These are phyloP conservation scores for Enchytraeus crypticus DNA, from an alignment of 2,888 invertebrate genomes.

Conservation along the genomic window DNA sequence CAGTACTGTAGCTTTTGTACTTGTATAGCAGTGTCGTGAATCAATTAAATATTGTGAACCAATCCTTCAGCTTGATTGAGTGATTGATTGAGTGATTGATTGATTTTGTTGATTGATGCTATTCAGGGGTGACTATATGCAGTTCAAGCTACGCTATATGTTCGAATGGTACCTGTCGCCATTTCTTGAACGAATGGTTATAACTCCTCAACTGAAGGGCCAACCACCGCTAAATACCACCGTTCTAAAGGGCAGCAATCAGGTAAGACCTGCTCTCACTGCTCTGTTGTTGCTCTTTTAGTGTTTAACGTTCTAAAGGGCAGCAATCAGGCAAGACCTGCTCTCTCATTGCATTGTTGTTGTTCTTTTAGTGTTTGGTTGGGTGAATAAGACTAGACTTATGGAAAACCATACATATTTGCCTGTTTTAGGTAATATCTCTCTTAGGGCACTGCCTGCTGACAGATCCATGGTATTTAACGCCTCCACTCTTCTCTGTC, in stretches of 20 bases:
- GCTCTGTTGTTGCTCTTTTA: background rate
- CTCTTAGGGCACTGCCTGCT: too few relatives aligned
- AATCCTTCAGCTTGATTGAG: too few relatives aligned
- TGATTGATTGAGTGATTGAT: too few relatives aligned
- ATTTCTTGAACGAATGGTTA: slow-evolving; percentile 7
- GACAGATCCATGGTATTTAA: too few relatives aligned
- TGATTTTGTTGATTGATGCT: background rate
- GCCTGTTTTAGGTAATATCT: too few relatives aligned
- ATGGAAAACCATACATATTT: too few relatives aligned
- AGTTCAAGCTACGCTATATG: slow-evolving; percentile 11
- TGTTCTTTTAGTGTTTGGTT: background rate
- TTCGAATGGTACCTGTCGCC: slow-evolving; percentile 14
- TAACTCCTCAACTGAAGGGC: slow-evolving; percentile 9
- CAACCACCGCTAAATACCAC: slow-evolving; percentile 16
- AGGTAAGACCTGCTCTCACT: slow-evolving; percentile 2
- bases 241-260: slow-evolving; percentile 23
- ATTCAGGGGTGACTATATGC: slow-evolving; percentile 1
- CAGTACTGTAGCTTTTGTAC: too few relatives aligned
- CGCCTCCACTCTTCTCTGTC: too few relatives aligned
- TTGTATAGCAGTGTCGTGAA: too few relatives aligned
- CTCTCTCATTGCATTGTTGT: background rate
- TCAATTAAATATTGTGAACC: too few relatives aligned
- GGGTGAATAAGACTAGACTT: too few relatives aligned
- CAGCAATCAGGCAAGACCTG: slow-evolving; percentile 15
- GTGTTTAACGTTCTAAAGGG: slow-evolving; percentile 21